Base-by-base conservation (phyloP, 2,797 vertebrate genomes). In the Nyctibius grandis region DNA sequence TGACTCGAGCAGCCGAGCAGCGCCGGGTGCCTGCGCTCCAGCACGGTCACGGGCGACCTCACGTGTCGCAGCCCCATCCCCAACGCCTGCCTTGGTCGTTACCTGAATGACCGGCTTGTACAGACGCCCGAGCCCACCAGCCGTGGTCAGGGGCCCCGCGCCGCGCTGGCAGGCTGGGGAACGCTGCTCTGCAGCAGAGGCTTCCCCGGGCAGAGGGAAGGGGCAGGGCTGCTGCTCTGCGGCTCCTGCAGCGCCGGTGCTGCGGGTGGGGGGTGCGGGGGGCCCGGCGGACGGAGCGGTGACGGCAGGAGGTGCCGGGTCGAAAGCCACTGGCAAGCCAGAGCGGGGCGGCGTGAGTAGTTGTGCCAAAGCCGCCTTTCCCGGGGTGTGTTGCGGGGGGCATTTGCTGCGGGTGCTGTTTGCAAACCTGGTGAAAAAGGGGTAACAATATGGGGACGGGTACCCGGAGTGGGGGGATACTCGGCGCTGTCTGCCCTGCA, bases 201-300 rank as follows among this genome's bases (percentile, higher is more conserved):
- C 84, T 86, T 70, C 40, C 77, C 77, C 9, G 70, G 92, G 79
- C 88, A 77, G 73, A 48, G 87, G 44, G 81, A 92, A 94, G 79
- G 91, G 95, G 85, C 88, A 85, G 89, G 85, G 84, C 87, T 87
- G 93, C 93, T 29, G 96, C 93, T 86, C 92, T 96, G 95, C 93
- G 22, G 75, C 83, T 93, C 93, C 94, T 91, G 93, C 93, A 31
- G 95, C 60, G 16, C 72, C 21, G 60, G 88, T 36, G 91, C 77
- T 57, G 92, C 59, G 26, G 51, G 70, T 22, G 25, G 36, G 51
- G 88, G 38, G 51, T 18, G 38, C 56, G 3, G 10, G 17, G 59
- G 44, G 34, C 38, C 84, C 68, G 2, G 74, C 18, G 6, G 3
- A 50, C 65, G 78, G 77, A 34, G 79, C 69, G 86, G 77, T 47